Evolutionary conservation across 2,888 invertebrate genomes (phyloP).

Genomic region (Ormyrus rosae): DNA sequence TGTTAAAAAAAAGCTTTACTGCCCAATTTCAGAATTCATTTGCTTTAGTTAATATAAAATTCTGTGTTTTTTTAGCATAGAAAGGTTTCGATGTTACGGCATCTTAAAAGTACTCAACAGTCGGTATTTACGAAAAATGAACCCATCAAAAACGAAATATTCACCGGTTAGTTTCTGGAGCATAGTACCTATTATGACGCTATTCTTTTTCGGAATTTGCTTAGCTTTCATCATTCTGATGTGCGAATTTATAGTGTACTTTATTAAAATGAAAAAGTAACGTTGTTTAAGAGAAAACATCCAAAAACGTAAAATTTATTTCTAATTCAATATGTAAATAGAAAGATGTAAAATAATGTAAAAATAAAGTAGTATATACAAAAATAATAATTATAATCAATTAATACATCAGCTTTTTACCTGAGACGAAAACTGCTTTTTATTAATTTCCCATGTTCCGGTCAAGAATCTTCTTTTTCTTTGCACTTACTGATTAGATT

Average conservation of each 20-base stretch:
- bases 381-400: no score
- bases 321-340: no score
- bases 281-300: no score
- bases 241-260: conserved; percentile 21
- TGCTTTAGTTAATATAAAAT: neutral
- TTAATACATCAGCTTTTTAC: no score
- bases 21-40: no score
- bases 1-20: neutral
- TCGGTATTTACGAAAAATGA: neutral
- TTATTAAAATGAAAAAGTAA: neutral
- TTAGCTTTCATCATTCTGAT: conserved; percentile 24
- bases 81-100: conserved; percentile 36
- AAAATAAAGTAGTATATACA: no score
- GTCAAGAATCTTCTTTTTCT: no score
- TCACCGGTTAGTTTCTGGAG: conserved; percentile 34
- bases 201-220: conserved; percentile 12
- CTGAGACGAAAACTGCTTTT: no score
- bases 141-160: neutral
- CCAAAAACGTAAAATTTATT: no score
- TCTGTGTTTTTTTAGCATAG: conserved; percentile 24
- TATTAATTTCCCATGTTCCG: no score
- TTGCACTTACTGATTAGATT: no score
- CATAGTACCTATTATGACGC: conserved; percentile 34
- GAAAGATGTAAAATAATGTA: no score
- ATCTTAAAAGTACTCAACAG: conserved; percentile 28